Evolutionary conservation across 2,113 vertebrate species (phyloP), one percentile per base, ranked within the genome.

Genomic region (Litocranius walleri): DNA sequence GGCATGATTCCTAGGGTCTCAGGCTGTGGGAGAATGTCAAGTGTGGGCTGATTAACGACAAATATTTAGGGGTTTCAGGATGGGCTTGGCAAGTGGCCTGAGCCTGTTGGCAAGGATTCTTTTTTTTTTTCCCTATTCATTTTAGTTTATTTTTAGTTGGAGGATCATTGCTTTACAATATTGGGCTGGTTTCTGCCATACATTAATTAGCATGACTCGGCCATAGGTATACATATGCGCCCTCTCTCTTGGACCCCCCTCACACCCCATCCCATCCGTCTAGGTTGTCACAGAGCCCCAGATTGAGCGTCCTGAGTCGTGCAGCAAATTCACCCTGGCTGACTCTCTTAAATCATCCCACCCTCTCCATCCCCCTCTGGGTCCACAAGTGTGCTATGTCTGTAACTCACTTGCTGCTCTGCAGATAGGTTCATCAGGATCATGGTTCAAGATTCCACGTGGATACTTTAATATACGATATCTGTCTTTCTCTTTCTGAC

Each of bases 261-360:
- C 17, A 19, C 9, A 36, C 4, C 64, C 64, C 64, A 36, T 67
- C 17, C 64, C 33, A n/a, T 10, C 16, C 4, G 21, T 5, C 64
- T 10, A 67, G 33, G 8, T 36, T n/a, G 8, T 36, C 8, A 11
- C 33, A 21, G 64, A 71, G 64, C 9, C n/a, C 64, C 19, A 12
- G 0, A 36, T 0, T 71, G n/a, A 36, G 19, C 9, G 12, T n/a
- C n/a, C 19, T 5, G n/a, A 36, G 19, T 11, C n/a, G 0, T 3
- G n/a, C n/a, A 12, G 19, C 19, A 19, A 3, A 23, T 71, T 71
- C 64, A 36, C 4, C 1, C 19, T 12, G n/a, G 64, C 64, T 71
- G 2, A 23, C 82, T 43, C 11, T 25, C 36, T 74, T 10, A 40
- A 36, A 74, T 40, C 36, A 40, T 71, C 64, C 64, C n/a, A 6